Base-by-base conservation (phyloP, 2,797 vertebrate genomes). In the Rallus crepitans region DNA sequence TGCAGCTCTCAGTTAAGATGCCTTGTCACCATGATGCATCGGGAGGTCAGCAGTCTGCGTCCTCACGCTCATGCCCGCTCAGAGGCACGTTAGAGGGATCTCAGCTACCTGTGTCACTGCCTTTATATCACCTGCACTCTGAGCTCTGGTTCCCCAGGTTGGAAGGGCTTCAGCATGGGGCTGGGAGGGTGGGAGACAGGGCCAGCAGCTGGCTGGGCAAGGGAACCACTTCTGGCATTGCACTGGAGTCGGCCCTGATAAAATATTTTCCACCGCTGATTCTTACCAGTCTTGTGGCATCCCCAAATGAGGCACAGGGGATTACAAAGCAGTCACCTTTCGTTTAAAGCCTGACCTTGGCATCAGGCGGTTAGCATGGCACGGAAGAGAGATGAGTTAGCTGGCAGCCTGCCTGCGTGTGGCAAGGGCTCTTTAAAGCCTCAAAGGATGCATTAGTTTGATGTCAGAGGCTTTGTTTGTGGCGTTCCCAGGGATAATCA, bases 381-480 rank as follows among this genome's bases (percentile, higher is more conserved):
- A 89, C 66, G 73, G 70, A 76, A n/a, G 79, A 89, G 87, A 52
- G 84, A 91, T 87, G 95, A 93, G 89, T 80, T 90, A 82, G 92
- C 82, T 96, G 95, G 94, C 94, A 93, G 92, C 63, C 47, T 95
- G 92, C 93, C 93, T 48, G 65, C 2, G 3, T 69, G 69, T 93
- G 88, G 91, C 93, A 88, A 87, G 48, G 71, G 87, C 82, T 82
- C 93, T 93, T 71, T 45, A 94, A 57, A 95, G 31, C 53, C 95
- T 95, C 89, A 71, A 73, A 96, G 93, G 94, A 94, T 78, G 87
- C 90, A 88, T 95, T 93, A 90, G 93, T 77, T 97, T 80, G 89
- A 89, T 96, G 87, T 89, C 79, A 91, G 73, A 93, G 50, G 65
- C 82, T 94, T 95, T 90, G 87, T 91, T n/a, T 82, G 86, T 24